Conservation (phyloP, 2,888 invertebrate species). For the Clunio marinus region DNA sequence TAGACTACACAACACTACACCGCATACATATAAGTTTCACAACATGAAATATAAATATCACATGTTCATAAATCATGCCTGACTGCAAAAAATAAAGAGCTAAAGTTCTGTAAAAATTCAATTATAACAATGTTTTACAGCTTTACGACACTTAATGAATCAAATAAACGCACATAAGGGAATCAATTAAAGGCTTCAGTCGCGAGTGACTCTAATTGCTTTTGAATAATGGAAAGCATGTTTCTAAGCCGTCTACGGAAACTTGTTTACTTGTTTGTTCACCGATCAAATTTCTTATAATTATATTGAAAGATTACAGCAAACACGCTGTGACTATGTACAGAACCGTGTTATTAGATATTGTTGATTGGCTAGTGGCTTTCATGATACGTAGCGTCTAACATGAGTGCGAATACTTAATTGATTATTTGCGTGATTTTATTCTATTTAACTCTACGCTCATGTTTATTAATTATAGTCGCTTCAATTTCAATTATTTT, state of each 20-base stretch:
- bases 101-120: background rate
- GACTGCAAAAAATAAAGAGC: background rate
- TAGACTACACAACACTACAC: too few species aligned
- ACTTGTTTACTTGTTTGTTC: slow-evolving; percentile 17
- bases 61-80: background rate
- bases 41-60: background rate
- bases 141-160: slow-evolving; percentile 37
- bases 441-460: slow-evolving; percentile 25
- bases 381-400: background rate
- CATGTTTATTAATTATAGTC: slow-evolving; percentile 36
- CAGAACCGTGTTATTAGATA: slow-evolving; percentile 9
- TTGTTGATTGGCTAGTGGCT: background rate
- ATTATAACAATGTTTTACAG: slow-evolving; percentile 15
- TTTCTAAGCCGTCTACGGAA: slow-evolving; percentile 5
- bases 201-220: slow-evolving; percentile 20
- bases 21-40: too few species aligned
- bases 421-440: slow-evolving; percentile 40
- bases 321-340: background rate
- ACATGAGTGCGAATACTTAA: slow-evolving; percentile 39
- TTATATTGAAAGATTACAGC: background rate
- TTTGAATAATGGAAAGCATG: slow-evolving; percentile 16
- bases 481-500: slow-evolving; percentile 37
- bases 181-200: slow-evolving; percentile 22
- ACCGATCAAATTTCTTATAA: slow-evolving; percentile 13
- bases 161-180: slow-evolving; percentile 30